phyloP scores from a whole-genome alignment of 2,113 vertebrate species.

The Varanus salvator region DNA sequence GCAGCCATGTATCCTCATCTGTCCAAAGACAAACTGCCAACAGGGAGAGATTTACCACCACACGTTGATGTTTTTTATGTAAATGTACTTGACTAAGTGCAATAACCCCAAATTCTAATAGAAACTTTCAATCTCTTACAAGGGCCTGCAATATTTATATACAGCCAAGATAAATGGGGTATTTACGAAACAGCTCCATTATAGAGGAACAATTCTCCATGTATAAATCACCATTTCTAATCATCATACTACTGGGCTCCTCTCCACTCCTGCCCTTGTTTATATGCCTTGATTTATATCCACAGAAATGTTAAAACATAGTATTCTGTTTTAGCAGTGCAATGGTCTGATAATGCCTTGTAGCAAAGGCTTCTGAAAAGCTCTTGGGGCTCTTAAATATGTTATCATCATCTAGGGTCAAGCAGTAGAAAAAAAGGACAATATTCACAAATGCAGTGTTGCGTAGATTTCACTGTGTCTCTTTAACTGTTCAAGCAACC shows the following conservation, averaged over 20 bases:
- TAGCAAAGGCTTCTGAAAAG: constrained; percentile 12
- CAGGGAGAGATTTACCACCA: constrained; percentile 73
- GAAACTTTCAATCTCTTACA: constrained; percentile 70
- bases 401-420: constrained; percentile 30
- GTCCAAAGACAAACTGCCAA: constrained; percentile 63
- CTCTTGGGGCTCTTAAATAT: constrained; percentile 32
- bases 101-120: constrained; percentile 69
- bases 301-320: constrained; percentile 56
- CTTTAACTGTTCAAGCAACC: constrained; percentile 34
- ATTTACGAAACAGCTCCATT: constrained; percentile 66
- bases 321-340: constrained; percentile 46
- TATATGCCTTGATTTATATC: constrained; percentile 65
- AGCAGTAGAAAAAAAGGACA: constrained; percentile 34
- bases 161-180: constrained; percentile 63
- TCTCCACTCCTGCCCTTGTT: constrained; percentile 46
- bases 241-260: constrained; percentile 45
- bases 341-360: constrained; percentile 52
- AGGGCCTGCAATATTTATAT: constrained; percentile 67
- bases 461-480: constrained; percentile 52
- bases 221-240: constrained; percentile 71
- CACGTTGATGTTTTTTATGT: constrained; percentile 69
- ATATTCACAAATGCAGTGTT: constrained; percentile 7
- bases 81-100: constrained; percentile 68
- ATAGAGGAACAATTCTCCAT: constrained; percentile 55
- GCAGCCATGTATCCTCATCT: constrained; percentile 55